Conservation (phyloP, 2,888 invertebrate species). For the Sepiola atlantica region DNA sequence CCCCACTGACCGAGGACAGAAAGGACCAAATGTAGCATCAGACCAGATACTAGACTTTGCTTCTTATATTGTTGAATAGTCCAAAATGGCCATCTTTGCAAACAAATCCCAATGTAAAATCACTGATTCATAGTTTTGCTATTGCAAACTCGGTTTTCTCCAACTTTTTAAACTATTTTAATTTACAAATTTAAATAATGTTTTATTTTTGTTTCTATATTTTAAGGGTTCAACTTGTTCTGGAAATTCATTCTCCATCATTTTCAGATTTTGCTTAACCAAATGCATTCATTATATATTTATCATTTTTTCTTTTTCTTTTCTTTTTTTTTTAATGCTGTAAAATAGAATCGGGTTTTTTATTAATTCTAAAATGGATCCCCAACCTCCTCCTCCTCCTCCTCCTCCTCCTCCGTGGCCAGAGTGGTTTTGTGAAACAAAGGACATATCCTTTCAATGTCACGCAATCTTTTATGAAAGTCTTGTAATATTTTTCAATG, state of each 20-base stretch:
- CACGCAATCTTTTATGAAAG: background rate
- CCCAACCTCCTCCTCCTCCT: background rate
- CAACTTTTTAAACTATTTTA: background rate
- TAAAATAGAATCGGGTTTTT: background rate
- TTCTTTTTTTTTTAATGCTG: no score
- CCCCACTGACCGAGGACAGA: no score
- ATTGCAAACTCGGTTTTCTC: background rate
- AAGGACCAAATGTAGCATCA: no score
- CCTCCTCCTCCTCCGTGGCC: background rate
- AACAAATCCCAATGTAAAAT: background rate
- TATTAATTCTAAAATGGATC: background rate
- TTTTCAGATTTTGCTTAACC: background rate
- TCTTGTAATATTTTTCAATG: background rate
- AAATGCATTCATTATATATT: background rate
- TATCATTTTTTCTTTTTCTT: background rate
- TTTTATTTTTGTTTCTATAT: background rate
- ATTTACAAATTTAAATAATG: background rate
- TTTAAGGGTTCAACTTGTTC: background rate
- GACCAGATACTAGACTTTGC: no score
- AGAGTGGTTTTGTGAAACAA: background rate
- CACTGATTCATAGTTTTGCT: background rate
- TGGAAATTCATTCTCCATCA: background rate
- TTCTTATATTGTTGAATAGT: no score
- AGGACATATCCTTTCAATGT: background rate
- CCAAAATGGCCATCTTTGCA: no score